Conservation (phyloP, 2,888 invertebrate genomes). For the Craniophora ligustri region DNA sequence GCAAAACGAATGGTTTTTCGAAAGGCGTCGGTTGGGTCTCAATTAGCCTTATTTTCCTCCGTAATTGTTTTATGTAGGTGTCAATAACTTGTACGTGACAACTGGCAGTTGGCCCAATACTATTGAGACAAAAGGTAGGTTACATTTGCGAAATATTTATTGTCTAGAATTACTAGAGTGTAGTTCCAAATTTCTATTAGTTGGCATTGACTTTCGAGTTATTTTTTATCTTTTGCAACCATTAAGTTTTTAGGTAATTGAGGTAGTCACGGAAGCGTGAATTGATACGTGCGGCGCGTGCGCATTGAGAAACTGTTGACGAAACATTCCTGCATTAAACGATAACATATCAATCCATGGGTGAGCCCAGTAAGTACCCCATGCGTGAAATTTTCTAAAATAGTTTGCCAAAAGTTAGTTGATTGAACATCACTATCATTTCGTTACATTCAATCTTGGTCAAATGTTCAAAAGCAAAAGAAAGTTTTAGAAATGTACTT, state of each 20-base stretch:
- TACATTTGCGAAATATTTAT: constrained; percentile 72
- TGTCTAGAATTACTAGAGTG: constrained; percentile 72
- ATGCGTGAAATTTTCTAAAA: constrained; percentile 12
- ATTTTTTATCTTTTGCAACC: constrained; percentile 68
- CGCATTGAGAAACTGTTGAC: constrained; percentile 55
- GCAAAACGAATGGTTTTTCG: constrained; percentile 19
- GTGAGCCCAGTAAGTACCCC: constrained; percentile 7
- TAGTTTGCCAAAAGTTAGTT: neutral
- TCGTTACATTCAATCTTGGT: no score
- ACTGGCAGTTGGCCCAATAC: constrained; percentile 11
- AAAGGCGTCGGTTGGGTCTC: constrained; percentile 18
- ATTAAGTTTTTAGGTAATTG: constrained; percentile 69
- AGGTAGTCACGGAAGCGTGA: constrained; percentile 75
- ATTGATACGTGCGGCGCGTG: constrained; percentile 65
- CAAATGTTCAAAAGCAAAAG: no score
- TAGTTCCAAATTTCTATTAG: constrained; percentile 70
- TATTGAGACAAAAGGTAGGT: constrained; percentile 22
- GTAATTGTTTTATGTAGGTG: constrained; percentile 37
- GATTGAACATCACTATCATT: neutral
- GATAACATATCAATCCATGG: constrained; percentile 39
- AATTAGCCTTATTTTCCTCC: constrained; percentile 22
- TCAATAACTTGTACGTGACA: constrained; percentile 33
- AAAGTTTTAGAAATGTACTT: no score
- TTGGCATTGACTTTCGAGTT: constrained; percentile 76
- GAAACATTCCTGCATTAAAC: constrained; percentile 40